Evolutionary conservation across 64 coral and sea anemone genomes (phyloP).

Genomic region (Pocillopora verrucosa): DNA sequence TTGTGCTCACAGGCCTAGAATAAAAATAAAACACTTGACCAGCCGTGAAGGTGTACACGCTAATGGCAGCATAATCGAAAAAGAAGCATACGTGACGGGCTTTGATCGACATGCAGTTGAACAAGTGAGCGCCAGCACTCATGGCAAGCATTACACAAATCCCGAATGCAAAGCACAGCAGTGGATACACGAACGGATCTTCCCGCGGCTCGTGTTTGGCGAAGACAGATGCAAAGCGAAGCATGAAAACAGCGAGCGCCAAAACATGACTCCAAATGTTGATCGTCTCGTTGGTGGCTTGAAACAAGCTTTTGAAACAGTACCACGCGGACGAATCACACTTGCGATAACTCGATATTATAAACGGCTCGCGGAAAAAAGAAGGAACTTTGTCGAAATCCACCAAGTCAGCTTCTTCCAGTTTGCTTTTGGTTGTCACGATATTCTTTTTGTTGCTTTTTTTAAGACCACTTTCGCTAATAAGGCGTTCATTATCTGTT

Average conservation of each 20-base stretch:
- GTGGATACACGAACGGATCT: slow-evolving; percentile 57
- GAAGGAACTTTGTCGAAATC: slow-evolving; percentile 39
- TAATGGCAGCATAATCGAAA: slow-evolving; percentile 79
- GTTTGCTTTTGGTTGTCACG: not conserved
- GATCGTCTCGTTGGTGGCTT: slow-evolving; percentile 74
- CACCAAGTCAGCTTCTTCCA: not conserved
- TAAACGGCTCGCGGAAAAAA: slow-evolving; percentile 61
- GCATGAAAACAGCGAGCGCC: slow-evolving; percentile 60
- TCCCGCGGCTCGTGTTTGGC: not conserved
- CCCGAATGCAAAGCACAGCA: slow-evolving; percentile 66
- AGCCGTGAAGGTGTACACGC: slow-evolving; percentile 16
- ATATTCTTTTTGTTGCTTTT: not conserved
- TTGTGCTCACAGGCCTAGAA: slow-evolving; percentile 45
- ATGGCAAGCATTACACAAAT: slow-evolving; percentile 55
- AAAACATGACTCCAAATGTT: slow-evolving; percentile 88
- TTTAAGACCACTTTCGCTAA: no score
- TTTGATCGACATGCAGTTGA: slow-evolving; percentile 69
- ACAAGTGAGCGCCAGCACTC: slow-evolving; percentile 68
- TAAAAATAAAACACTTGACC: slow-evolving; percentile 79
- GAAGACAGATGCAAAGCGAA: slow-evolving; percentile 77
- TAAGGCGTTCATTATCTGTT: no score
- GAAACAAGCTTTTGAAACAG: slow-evolving; percentile 60
- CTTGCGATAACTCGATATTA: slow-evolving; percentile 61
- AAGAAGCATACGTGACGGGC: slow-evolving; percentile 77
- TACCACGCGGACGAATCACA: slow-evolving; percentile 24